These are phyloP conservation scores for Galeopsomyia nigrocyanea DNA, from an alignment of 2,888 invertebrate species.

Conservation along the genomic window DNA sequence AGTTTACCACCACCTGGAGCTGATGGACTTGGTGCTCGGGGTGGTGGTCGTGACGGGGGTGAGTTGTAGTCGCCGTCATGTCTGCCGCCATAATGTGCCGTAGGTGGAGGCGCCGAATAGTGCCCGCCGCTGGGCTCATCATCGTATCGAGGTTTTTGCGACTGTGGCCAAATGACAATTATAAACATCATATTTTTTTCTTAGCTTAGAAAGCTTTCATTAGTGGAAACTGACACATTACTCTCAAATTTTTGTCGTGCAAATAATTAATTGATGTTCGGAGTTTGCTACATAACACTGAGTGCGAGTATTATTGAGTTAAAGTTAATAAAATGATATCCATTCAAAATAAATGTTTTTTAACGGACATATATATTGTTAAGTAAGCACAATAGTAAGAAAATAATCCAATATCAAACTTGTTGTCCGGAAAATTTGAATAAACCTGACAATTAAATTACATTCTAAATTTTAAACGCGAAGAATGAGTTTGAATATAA, in stretches of 20 bases:
- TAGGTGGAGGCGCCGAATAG: slow-evolving; percentile 34
- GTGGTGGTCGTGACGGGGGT: slow-evolving; percentile 48
- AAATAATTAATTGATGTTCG: too few species aligned
- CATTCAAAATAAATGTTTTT: background rate
- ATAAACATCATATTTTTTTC: background rate
- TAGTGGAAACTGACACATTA: too few species aligned
- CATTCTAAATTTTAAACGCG: too few species aligned
- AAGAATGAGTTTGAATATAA: too few species aligned
- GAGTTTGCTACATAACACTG: too few species aligned
- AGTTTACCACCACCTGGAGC: slow-evolving; percentile 58
- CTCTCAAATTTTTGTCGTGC: too few species aligned
- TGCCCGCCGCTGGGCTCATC: slow-evolving; percentile 42
- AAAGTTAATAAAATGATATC: background rate
- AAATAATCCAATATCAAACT: too few species aligned
- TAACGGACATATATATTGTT: background rate
- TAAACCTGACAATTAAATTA: too few species aligned
- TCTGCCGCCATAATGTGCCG: slow-evolving; percentile 48
- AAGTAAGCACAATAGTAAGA: background rate
- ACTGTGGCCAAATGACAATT: slow-evolving; percentile 8
- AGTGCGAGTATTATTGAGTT: too few species aligned
- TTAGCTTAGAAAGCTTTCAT: background rate
- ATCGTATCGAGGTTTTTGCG: slow-evolving; percentile 52
- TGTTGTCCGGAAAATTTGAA: too few species aligned
- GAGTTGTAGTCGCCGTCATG: slow-evolving; percentile 45
- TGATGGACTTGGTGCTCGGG: slow-evolving; percentile 52